Conservation (phyloP, 2,888 invertebrate genomes). For the Vanessa cardui region DNA sequence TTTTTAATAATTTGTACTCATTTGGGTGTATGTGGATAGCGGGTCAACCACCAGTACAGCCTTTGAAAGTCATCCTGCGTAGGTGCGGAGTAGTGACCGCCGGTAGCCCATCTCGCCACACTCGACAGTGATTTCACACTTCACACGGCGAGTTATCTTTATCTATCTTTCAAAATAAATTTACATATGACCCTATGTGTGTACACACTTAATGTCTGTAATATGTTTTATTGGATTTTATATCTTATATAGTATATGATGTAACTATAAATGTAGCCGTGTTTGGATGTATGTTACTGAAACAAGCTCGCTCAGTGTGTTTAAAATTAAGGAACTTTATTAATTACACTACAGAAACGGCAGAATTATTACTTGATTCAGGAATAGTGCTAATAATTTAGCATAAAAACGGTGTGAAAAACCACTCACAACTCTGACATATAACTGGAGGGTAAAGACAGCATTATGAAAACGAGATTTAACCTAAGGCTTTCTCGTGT, state of each 20-base stretch:
- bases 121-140: conserved; percentile 13
- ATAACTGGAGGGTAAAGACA: conserved; percentile 13
- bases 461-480: not conserved
- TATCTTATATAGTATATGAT: too few species aligned
- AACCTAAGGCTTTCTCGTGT: too few species aligned
- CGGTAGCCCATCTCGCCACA: conserved; percentile 26
- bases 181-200: not conserved
- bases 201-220: not conserved
- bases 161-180: not conserved
- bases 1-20: not conserved
- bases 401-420: not conserved
- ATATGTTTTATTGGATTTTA: too few species aligned
- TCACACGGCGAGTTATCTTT: not conserved
- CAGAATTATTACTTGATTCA: too few species aligned
- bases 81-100: conserved; percentile 32
- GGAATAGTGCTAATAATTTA: not conserved
- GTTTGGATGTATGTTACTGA: too few species aligned
- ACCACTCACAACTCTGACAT: conserved; percentile 12
- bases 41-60: conserved; percentile 4
- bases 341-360: too few species aligned
- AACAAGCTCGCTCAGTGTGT: too few species aligned
- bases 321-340: too few species aligned
- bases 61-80: conserved; percentile 21
- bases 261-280: too few species aligned
- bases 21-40: not conserved